Percentiles rank a stretch among this genome's conserved stretches.
Evolutionary conservation across 1,140 invertebrate species (phyloP).

Genomic region (Zeugodacus cucurbitae): DNA sequence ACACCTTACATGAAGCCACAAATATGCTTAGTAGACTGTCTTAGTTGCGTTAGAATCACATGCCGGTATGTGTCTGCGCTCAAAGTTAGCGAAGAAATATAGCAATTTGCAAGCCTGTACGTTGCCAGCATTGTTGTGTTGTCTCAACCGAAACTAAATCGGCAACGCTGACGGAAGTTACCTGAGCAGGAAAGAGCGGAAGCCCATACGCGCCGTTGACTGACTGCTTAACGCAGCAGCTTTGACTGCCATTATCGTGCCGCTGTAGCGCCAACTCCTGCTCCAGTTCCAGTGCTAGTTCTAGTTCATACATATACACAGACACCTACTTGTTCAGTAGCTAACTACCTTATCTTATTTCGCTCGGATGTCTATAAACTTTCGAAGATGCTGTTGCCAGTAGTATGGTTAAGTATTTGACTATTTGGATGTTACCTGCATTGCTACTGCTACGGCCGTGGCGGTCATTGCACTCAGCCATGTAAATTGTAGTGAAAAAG

Average conservation of each 20-base stretch:
- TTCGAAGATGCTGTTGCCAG: neutral
- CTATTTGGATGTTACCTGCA: neutral
- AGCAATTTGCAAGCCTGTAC: neutral
- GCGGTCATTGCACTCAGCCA: neutral
- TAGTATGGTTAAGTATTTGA: neutral
- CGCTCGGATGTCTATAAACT: slow-evolving; percentile 6
- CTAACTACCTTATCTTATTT: neutral
- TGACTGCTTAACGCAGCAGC: neutral
- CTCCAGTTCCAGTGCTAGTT: no score
- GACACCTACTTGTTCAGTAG: neutral
- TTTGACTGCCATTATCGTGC: neutral
- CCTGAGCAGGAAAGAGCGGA: neutral
- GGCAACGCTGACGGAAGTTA: neutral
- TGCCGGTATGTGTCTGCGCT: neutral
- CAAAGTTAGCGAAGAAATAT: neutral
- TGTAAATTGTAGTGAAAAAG: neutral
- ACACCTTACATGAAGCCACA: neutral
- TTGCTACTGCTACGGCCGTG: neutral
- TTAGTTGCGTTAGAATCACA: neutral
- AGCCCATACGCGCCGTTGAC: neutral
- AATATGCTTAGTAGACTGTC: neutral
- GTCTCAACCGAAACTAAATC: slow-evolving; percentile 22
- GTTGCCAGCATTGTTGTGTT: neutral
- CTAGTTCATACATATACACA: neutral
- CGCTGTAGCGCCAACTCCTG: neutral